These are phyloP conservation scores for Malthinus flaveolus DNA, from an alignment of 2,888 invertebrate species.

Conservation along the genomic window DNA sequence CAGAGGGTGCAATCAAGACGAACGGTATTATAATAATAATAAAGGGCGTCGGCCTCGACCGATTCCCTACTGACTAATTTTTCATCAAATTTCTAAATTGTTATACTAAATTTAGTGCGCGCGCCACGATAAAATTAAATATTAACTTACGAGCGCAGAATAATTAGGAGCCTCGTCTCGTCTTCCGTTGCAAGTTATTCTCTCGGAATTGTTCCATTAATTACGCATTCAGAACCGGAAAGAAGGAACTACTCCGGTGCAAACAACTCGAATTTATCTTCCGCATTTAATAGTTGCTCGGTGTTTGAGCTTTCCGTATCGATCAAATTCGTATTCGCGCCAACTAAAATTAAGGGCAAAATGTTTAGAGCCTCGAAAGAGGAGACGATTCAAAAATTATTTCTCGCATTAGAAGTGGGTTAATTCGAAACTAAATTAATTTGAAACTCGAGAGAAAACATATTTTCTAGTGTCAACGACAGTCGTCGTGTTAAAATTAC, in stretches of 20 bases:
- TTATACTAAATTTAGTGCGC: constrained; percentile 46
- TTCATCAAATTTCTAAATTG: constrained; percentile 50
- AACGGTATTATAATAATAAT: constrained; percentile 30
- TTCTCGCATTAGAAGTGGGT: not conserved
- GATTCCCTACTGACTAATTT: constrained; percentile 44
- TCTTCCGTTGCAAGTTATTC: constrained; percentile 44
- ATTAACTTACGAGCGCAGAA: constrained; percentile 49
- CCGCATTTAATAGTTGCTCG: constrained; percentile 21
- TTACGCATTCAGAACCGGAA: constrained; percentile 43
- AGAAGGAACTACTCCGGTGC: constrained; percentile 28
- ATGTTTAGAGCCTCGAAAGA: not conserved
- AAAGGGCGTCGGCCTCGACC: constrained; percentile 26
- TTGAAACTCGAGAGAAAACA: constrained; percentile 7
- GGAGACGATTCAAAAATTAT: not conserved
- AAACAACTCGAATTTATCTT: constrained; percentile 29
- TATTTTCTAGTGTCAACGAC: constrained; percentile 28
- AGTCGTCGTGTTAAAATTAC: constrained; percentile 30
- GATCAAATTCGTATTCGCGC: constrained; percentile 13
- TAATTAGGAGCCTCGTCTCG: constrained; percentile 44
- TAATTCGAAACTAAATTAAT: constrained; percentile 3
- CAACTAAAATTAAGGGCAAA: constrained; percentile 3
- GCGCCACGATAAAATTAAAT: constrained; percentile 48
- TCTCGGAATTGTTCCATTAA: constrained; percentile 47
- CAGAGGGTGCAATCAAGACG: constrained; percentile 29
- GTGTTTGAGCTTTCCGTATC: constrained; percentile 13